These are phyloP conservation scores for Netelia melanura DNA, from an alignment of 2,888 invertebrate species.

Conservation along the genomic window DNA sequence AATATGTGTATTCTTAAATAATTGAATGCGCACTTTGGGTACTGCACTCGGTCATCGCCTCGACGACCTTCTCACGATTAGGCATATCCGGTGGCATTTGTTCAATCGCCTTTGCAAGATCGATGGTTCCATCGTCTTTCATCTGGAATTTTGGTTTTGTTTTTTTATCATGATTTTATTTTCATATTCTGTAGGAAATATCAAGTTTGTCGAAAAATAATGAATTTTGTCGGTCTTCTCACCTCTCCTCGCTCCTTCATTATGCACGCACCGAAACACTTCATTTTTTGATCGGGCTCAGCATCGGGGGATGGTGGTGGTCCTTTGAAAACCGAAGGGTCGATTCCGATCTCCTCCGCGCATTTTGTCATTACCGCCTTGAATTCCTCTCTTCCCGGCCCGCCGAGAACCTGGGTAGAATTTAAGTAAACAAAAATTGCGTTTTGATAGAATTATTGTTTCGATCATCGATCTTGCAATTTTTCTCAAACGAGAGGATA, in stretches of 20 bases:
- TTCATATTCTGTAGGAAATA: background rate
- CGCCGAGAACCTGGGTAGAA: conserved; percentile 11
- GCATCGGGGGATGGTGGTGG: background rate
- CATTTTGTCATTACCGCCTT: background rate
- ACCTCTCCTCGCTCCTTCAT: conserved; percentile 62
- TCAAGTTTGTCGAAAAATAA: background rate
- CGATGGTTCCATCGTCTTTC: conserved; percentile 62
- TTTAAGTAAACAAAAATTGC: too few relatives aligned
- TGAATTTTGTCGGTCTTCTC: conserved; percentile 12
- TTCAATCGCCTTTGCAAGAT: conserved; percentile 42
- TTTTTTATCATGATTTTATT: background rate
- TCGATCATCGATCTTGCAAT: too few relatives aligned
- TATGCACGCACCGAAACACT: conserved; percentile 67
- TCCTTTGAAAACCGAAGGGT: background rate
- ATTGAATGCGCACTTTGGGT: conserved; percentile 54
- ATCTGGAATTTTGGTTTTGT: conserved; percentile 40
- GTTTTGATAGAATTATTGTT: too few relatives aligned
- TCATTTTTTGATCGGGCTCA: conserved; percentile 19
- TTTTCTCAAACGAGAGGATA: too few relatives aligned
- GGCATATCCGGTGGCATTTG: conserved; percentile 39
- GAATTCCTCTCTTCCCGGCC: background rate
- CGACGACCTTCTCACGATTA: conserved; percentile 50
- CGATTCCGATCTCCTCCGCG: conserved; percentile 8
- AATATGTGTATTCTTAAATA: conserved; percentile 6
- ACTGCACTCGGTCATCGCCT: conserved; percentile 48